Base-by-base conservation (phyloP, 2,113 vertebrate species). In the Irena cyanogastra region DNA sequence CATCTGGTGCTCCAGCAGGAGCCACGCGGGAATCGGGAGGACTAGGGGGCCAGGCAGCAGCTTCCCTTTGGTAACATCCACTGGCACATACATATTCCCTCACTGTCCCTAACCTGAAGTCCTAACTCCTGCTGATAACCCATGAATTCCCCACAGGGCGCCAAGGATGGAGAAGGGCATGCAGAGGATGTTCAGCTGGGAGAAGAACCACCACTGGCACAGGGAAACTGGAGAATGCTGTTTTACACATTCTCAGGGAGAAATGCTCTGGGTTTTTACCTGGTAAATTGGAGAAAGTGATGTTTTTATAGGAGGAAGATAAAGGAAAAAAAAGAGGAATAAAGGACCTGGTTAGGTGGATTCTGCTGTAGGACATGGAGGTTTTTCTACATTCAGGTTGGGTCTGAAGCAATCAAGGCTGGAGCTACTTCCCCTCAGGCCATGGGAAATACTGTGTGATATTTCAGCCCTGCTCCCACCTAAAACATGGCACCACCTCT, bases 1-100 rank as follows among this genome's bases (percentile, higher is more conserved):
- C 94, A 96, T 95, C 97, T 97, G 96, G 33, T 45, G 84, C 60
- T 78, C 30, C 83, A 53, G 83, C 71, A 18, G 92, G 76, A 79
- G 66, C 10, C 35, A 39, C 10, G 41, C 0, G 1, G 61, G 83
- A 39, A 49, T 59, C 4, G 14, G 30, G 27, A 74, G 63, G 35
- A 71, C 59, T 33, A 37, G 31, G 56, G 71, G 47, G 3, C n/a
- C 75, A 44, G 57, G 12, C 11, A 59, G 70, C 33, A 57, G 61
- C 57, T 95, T 41, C n/a, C 45, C 39, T 33, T 56, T 33, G 50
- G 56, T 26, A 30, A 13, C 24, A 21, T 15, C 22, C 83, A 28
- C 39, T 16, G 57, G 35, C 44, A 47, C 1, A 0, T 28, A 71
- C 49, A 1, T 14, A 1, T 21, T 33, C 52, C 42, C 23, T 42